Conservation (phyloP, 2,113 vertebrate species). For the Paraplagusia blochii region DNA sequence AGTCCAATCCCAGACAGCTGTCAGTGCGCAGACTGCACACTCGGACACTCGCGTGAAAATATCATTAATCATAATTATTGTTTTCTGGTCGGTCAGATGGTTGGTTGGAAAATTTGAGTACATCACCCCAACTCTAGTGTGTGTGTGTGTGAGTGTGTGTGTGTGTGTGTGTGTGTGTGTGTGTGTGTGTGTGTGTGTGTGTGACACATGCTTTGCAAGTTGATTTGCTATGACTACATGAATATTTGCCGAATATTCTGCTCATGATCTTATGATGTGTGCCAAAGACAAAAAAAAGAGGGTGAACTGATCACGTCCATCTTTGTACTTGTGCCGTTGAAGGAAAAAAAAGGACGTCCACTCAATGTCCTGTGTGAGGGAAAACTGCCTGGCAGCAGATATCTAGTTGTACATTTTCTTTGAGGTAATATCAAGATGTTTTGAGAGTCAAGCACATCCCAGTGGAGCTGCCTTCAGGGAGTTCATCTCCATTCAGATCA, state of each 20-base stretch:
- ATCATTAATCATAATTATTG: too few relatives aligned
- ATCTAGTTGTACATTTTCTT: slow-evolving; percentile 44
- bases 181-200: too few relatives aligned
- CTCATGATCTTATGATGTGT: slow-evolving; percentile 16
- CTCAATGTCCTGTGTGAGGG: slow-evolving; percentile 52
- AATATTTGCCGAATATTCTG: slow-evolving; percentile 28
- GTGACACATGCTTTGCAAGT: slow-evolving; percentile 18
- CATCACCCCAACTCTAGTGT: too few relatives aligned
- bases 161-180: too few relatives aligned
- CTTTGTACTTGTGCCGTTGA: slow-evolving; percentile 24
- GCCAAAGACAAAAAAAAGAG: neutral
- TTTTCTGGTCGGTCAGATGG: too few relatives aligned
- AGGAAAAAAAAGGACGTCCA: slow-evolving; percentile 42
- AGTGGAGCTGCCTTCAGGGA: slow-evolving; percentile 34
- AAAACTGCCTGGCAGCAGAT: slow-evolving; percentile 44
- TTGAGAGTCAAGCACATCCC: slow-evolving; percentile 53
- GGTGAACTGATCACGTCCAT: slow-evolving; percentile 30
- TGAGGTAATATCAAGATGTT: slow-evolving; percentile 66
- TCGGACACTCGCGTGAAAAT: too few relatives aligned
- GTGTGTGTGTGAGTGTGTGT: neutral
- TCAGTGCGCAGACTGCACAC: too few relatives aligned
- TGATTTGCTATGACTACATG: slow-evolving; percentile 13
- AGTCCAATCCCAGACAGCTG: too few relatives aligned
- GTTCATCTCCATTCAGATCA: slow-evolving; percentile 61
- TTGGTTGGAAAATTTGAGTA: too few relatives aligned